Percentiles rank a stretch among this genome's conserved stretches.
These are phyloP conservation scores for Syndactyla subalaris DNA, from an alignment of 2,797 vertebrate genomes.

Conservation along the genomic window DNA sequence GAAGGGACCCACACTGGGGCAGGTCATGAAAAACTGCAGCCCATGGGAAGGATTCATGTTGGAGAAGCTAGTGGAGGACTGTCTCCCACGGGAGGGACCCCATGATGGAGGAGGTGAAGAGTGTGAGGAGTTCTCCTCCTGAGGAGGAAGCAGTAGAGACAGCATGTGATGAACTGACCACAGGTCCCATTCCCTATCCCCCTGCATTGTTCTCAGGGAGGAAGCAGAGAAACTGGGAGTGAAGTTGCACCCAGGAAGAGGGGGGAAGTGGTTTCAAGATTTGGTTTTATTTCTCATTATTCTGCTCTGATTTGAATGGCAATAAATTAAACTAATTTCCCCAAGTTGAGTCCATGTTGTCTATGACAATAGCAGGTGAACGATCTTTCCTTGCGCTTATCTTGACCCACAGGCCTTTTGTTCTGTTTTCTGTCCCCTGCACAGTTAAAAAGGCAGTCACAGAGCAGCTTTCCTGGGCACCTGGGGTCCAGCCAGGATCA, in stretches of 20 bases:
- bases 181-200: not conserved
- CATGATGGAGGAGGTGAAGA: accelerated
- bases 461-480: not conserved
- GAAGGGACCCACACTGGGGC: too few relatives aligned
- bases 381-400: not conserved
- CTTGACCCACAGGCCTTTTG: not conserved
- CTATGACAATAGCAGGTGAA: not conserved
- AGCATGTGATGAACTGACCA: not conserved
- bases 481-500: not conserved
- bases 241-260: not conserved
- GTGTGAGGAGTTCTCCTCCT: not conserved
- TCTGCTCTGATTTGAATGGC: not conserved
- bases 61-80: not conserved
- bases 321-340: not conserved
- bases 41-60: accelerated
- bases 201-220: not conserved
- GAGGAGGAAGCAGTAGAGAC: not conserved
- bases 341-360: not conserved
- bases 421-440: not conserved
- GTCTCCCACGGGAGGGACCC: not conserved
- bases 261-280: not conserved
- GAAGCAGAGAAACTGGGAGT: not conserved
- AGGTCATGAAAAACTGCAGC: not conserved
- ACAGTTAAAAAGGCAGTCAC: not conserved
- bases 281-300: not conserved